Conservation (phyloP, 1,140 invertebrate genomes). For the Dreissena rostriformis region DNA sequence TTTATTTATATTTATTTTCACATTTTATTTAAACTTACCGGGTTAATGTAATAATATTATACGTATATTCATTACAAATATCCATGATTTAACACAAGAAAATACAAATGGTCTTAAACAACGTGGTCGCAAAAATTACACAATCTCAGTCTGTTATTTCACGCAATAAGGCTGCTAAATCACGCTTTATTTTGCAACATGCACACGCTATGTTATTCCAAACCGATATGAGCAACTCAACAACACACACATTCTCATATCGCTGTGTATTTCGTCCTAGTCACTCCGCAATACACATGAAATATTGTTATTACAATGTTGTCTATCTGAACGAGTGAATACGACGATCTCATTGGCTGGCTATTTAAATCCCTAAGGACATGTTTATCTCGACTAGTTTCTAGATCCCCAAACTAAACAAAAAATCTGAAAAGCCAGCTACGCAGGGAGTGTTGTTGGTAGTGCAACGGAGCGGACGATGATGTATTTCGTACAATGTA, state of each 20-base stretch:
- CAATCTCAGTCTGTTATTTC: no score
- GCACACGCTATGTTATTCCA: conserved; percentile 24
- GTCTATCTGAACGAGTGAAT: conserved; percentile 54
- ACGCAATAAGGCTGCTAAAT: no score
- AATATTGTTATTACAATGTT: conserved; percentile 59
- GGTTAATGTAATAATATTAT: no score
- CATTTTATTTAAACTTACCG: no score
- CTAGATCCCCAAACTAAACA: conserved; percentile 58
- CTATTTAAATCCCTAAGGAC: conserved; percentile 57
- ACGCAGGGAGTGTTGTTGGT: conserved; percentile 35
- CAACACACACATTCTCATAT: conserved; percentile 35
- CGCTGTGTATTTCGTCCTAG: conserved; percentile 40
- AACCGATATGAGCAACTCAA: conserved; percentile 23
- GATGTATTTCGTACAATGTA: conserved; percentile 42
- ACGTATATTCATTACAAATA: no score
- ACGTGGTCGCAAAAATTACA: no score
- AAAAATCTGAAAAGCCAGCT: conserved; percentile 50
- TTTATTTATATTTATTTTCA: no score
- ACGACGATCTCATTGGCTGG: conserved; percentile 40
- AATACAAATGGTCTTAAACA: no score
- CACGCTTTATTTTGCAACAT: conserved; percentile 5
- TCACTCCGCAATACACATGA: conserved; percentile 58
- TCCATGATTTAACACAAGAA: no score
- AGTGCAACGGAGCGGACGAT: conserved; percentile 44
- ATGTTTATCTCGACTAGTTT: conserved; percentile 56